Base-by-base conservation (phyloP, 2,888 invertebrate species). In the Priapulus caudatus region DNA sequence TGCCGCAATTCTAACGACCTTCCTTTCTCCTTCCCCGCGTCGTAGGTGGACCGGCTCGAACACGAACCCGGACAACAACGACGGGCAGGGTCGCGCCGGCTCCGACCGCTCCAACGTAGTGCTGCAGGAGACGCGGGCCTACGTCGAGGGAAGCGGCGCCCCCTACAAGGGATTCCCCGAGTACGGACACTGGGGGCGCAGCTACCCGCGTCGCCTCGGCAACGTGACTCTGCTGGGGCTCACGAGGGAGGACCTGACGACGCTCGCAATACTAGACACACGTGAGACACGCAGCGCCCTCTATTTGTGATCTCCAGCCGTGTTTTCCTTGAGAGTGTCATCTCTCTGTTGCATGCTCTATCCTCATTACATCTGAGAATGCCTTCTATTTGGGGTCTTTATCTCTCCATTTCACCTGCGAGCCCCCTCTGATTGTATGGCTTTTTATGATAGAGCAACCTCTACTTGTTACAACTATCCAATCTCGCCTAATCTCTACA, bases 1-100 rank as follows among this genome's bases (percentile, higher is more conserved):
- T n/a, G n/a, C n/a, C n/a, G n/a, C n/a, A n/a, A n/a, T n/a, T n/a
- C n/a, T n/a, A n/a, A n/a, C n/a, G n/a, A n/a, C n/a, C n/a, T n/a
- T n/a, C n/a, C n/a, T n/a, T n/a, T n/a, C n/a, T n/a, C n/a, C n/a
- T 33, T 33, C n/a, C 33, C 10, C 33, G n/a, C 33, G 5, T 33
- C 54, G 19, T 54, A 70, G 70, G 54, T 71, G 71, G 71, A 71
- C 68, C 22, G 71, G 71, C 4, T 69, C 70, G 16, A 68, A 70
- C 54, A 69, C 65, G 3, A 71, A 70, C 55, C 66, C 66, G 3
- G 51, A 57, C 15, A 66, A 66, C 52, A 69, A 69, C 58, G 70
- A 66, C 56, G 71, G 71, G 1, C 66, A 71, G 52, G 71, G 71
- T 1, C 58, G 60, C 22, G 61, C 63, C 16, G 65, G 69, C 1